Evolutionary conservation across 2,113 vertebrate species (phyloP), one percentile per base, ranked within the genome.

Genomic region (Myodes glareolus): DNA sequence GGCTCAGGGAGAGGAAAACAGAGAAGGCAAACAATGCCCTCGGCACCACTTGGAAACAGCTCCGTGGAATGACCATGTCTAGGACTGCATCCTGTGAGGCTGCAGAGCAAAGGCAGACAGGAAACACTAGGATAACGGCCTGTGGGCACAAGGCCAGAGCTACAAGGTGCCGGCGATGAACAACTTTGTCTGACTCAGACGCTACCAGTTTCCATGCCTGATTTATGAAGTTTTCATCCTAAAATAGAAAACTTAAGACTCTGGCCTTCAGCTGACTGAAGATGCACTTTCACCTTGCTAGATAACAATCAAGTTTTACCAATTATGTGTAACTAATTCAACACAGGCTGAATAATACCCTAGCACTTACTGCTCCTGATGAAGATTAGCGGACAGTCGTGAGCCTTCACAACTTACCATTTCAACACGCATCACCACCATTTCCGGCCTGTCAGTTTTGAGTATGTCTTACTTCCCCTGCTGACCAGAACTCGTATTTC

Each of bases 31-130:
- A 70, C 81, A 90, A n/a, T 58, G 55, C 7, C 25, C 73, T 95
- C 95, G 87, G 96, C 97, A 97, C 94, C 78, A 97, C 96, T 97
- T 97, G 97, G 93, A 97, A 96, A 91, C 17, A 73, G 97, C 92
- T 91, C 94, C 87, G 94, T 70, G 65, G 91, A 97, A 96, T 88
- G 94, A 98, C n/a, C 97, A 96, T 82, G 97, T 88, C 90, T 94
- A 96, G 84, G 94, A 96, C 94, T 93, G 92, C 92, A 98, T 96
- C 96, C 97, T 95, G 77, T 50, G 77, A 96, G 96, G 89, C 72
- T 45, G 76, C 76, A 88, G n/a, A 17, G 63, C 29, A 42, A 27
- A 94, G 55, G 58, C 81, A 70, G 97, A 95, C 97, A 98, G 96
- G 93, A 96, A 98, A 94, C 67, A 92, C 90, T 90, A 89, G 75